Percentiles rank a stretch among this genome's conserved stretches.
These are phyloP conservation scores for Nomada lathburiana DNA, from an alignment of 2,888 invertebrate genomes.

Conservation along the genomic window DNA sequence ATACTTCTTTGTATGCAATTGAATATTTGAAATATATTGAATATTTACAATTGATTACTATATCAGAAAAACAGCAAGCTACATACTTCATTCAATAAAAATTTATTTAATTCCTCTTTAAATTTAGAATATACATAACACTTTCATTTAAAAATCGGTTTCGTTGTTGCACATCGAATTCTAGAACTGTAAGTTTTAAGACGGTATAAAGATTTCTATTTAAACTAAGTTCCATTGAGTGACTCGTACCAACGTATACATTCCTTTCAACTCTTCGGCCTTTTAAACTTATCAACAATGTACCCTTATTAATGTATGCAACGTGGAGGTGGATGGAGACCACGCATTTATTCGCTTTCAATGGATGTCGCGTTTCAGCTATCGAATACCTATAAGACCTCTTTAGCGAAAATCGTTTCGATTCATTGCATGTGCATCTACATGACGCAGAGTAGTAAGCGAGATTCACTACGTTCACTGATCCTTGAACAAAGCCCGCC, in stretches of 20 bases:
- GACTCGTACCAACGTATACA: not conserved
- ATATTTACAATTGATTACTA: too few species aligned
- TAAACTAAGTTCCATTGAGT: not conserved
- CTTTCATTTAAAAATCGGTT: too few species aligned
- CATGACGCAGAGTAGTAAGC: conserved; percentile 5
- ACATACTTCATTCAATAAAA: too few species aligned
- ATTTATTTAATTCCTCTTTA: too few species aligned
- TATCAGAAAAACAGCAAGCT: too few species aligned
- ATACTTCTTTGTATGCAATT: too few species aligned
- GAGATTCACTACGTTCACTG: conserved; percentile 46
- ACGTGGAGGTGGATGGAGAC: not conserved
- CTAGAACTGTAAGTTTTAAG: too few species aligned
- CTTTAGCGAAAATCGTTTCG: conserved; percentile 41
- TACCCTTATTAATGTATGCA: conserved; percentile 18
- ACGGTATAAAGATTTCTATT: too few species aligned
- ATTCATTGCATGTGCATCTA: conserved; percentile 37
- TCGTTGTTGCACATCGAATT: too few species aligned
- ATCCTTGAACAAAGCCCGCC: conserved; percentile 42
- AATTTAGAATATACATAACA: too few species aligned
- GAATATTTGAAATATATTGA: too few species aligned
- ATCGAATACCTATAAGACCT: conserved; percentile 35
- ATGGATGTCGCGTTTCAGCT: conserved; percentile 25
- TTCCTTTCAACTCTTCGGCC: not conserved
- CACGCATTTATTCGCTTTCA: conserved; percentile 21
- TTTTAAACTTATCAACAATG: not conserved